These are phyloP conservation scores for Mylabris sibirica DNA, from an alignment of 2,888 invertebrate species.

Conservation along the genomic window DNA sequence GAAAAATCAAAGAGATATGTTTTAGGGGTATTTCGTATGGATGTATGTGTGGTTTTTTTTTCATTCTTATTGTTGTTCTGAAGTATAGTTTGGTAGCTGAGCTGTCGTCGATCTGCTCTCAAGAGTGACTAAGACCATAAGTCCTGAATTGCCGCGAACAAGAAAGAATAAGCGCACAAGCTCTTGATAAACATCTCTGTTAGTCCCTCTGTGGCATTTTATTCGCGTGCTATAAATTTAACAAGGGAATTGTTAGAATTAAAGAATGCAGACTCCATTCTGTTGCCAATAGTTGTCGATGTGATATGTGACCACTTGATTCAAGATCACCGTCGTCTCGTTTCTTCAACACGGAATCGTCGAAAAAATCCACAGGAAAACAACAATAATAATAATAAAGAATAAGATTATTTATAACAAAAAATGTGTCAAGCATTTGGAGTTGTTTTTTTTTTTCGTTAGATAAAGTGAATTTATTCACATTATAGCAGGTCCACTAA, in stretches of 20 bases:
- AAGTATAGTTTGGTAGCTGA: not conserved
- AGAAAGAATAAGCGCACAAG: conserved; percentile 38
- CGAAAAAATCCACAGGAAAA: not conserved
- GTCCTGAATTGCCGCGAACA: conserved; percentile 35
- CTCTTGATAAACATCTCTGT: conserved; percentile 46
- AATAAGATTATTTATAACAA: not conserved
- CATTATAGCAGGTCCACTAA: conserved; percentile 17
- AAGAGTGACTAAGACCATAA: conserved; percentile 33
- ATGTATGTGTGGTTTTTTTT: not conserved
- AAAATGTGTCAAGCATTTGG: not conserved
- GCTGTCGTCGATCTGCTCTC: conserved; percentile 20
- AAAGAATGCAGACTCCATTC: conserved; percentile 46
- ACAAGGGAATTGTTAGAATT: conserved; percentile 43
- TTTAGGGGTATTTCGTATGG: not conserved
- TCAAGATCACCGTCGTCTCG: conserved; percentile 22
- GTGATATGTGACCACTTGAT: conserved; percentile 36
- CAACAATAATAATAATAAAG: not conserved
- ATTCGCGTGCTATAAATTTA: conserved; percentile 45
- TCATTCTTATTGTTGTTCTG: too few relatives aligned
- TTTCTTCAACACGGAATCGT: not conserved
- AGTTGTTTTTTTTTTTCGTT: not conserved
- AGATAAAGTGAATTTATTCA: conserved; percentile 6
- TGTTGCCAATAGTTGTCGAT: conserved; percentile 41
- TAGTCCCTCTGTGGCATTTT: conserved; percentile 43
- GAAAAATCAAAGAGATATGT: not conserved